Conservation (phyloP, 2,113 vertebrate species). For the Recurvirostra avosetta region DNA sequence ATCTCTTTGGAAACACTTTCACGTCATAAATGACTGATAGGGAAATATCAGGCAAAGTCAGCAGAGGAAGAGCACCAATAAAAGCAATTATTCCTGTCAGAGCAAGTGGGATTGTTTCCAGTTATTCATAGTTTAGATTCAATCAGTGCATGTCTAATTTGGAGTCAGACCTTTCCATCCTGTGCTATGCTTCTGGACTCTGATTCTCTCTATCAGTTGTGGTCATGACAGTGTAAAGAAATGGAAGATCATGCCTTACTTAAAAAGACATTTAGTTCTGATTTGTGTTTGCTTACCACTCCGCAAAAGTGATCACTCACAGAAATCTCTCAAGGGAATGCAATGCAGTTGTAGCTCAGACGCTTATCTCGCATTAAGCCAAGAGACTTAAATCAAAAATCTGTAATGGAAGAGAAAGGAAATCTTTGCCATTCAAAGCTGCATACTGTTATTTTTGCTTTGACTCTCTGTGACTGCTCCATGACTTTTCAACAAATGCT, state of each 20-base stretch:
- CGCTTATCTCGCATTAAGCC: neutral
- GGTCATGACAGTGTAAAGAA: neutral
- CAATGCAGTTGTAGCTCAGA: neutral
- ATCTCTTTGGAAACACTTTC: neutral
- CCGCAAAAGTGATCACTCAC: neutral
- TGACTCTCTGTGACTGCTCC: neutral
- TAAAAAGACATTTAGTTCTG: neutral
- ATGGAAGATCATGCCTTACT: neutral
- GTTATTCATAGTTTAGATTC: conserved; percentile 2
- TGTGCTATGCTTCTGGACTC: neutral
- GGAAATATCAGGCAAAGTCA: neutral
- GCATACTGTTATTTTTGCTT: neutral
- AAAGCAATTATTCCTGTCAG: conserved; percentile 21
- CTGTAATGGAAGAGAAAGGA: neutral
- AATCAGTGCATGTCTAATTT: neutral
- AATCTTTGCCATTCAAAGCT: neutral
- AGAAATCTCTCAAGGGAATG: neutral
- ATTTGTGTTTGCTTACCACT: conserved; percentile 1
- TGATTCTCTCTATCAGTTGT: neutral
- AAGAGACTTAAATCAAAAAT: neutral
- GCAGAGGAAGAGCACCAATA: neutral
- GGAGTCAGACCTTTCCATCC: neutral
- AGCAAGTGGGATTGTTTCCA: conserved; percentile 13
- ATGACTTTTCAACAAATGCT: neutral
- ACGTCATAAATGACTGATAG: neutral